Conservation (phyloP, 92 coral and sea anemone genomes). For the Galaxea fascicularis region DNA sequence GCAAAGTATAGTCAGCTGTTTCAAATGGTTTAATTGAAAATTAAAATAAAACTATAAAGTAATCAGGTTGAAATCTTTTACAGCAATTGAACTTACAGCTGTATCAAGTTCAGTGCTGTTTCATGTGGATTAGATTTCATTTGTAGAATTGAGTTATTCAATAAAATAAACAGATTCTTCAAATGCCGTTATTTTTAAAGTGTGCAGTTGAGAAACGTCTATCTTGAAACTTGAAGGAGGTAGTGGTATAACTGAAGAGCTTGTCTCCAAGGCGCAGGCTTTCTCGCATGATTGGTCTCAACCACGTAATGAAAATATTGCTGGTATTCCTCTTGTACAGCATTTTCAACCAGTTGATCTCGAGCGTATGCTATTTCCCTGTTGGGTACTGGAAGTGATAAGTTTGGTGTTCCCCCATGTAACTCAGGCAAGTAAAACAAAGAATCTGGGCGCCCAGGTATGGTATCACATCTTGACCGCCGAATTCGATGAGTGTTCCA, state of each 20-base stretch:
- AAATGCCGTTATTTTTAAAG: no score
- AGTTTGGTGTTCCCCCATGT: neutral
- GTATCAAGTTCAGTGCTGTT: neutral
- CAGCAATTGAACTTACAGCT: constrained; percentile 5
- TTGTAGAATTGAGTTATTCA: no score
- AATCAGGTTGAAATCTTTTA: neutral
- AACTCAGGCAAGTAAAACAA: constrained; percentile 19
- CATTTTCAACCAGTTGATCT: constrained; percentile 18
- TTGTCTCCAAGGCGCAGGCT: constrained; percentile 7
- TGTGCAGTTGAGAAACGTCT: no score
- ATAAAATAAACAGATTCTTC: no score
- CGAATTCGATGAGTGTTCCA: neutral
- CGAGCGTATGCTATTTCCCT: constrained; percentile 10
- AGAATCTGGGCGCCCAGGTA: constrained; percentile 19
- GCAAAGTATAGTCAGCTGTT: neutral
- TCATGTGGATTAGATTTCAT: neutral
- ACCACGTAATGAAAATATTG: constrained; percentile 5
- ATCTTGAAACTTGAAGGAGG: constrained; percentile 9
- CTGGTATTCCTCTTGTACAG: constrained; percentile 3
- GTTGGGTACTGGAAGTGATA: constrained; percentile 8
- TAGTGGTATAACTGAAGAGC: constrained; percentile 19
- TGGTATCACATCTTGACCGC: neutral
- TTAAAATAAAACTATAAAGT: neutral
- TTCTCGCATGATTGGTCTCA: constrained; percentile 3
- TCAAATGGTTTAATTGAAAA: neutral